Percentiles rank a stretch among this genome's conserved stretches.
Evolutionary conservation across 2,797 vertebrate species (phyloP).

Genomic region (Sternarchorhynchus goeldii): DNA sequence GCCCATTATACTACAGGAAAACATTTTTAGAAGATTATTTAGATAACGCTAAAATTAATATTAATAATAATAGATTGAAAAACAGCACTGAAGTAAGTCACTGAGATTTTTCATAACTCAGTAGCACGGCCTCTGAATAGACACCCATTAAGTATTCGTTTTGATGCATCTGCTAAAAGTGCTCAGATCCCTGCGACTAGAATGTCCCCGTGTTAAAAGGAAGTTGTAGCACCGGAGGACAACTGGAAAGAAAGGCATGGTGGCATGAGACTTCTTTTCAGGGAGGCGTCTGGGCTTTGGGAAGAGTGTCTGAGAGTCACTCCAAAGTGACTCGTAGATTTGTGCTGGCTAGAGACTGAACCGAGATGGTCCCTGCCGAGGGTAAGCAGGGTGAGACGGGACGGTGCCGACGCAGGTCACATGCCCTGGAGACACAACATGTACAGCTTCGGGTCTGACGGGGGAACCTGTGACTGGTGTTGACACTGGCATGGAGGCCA

Average conservation of each 20-base stretch:
- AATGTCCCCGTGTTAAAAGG: conserved; percentile 38
- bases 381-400: neutral
- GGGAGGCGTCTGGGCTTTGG: neutral
- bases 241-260: conserved; percentile 14
- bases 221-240: conserved; percentile 14
- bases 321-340: neutral
- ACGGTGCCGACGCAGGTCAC: neutral
- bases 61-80: neutral
- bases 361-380: neutral
- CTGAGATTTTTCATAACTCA: neutral
- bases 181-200: conserved; percentile 33
- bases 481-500: conserved; percentile 17
- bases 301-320: neutral
- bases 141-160: conserved; percentile 45
- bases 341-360: neutral
- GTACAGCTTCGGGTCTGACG: conserved; percentile 3
- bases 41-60: neutral
- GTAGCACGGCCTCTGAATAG: conserved; percentile 14
- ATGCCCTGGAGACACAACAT: neutral
- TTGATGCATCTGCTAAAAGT: conserved; percentile 44
- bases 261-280: neutral
- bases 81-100: neutral
- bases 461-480: conserved; percentile 12
- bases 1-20: neutral
- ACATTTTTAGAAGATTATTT: neutral